Evolutionary conservation across 2,888 invertebrate genomes (phyloP).

Genomic region (Atrina japonica): DNA sequence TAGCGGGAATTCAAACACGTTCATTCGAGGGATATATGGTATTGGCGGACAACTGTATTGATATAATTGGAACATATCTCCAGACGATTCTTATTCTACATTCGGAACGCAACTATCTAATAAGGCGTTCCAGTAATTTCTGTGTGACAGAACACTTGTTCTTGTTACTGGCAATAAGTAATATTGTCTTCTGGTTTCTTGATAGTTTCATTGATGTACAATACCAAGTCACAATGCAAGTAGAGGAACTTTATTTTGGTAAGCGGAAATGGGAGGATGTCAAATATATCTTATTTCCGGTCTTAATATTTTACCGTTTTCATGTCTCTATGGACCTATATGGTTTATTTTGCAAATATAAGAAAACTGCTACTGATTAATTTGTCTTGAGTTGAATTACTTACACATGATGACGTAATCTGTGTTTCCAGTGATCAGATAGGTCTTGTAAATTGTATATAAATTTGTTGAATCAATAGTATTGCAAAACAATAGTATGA

Average conservation of each 20-base stretch:
- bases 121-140: background rate
- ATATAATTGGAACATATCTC: conserved; percentile 10
- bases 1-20: conserved; percentile 3
- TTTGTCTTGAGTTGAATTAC: background rate
- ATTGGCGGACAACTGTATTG: background rate
- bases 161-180: conserved; percentile 13
- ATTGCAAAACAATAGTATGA: too few species aligned
- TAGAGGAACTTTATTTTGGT: background rate
- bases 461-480: too few species aligned
- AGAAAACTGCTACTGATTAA: background rate
- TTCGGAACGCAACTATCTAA: background rate
- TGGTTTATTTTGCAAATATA: conserved; percentile 18
- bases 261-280: conserved; percentile 6
- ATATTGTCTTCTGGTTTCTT: conserved; percentile 9
- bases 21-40: background rate
- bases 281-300: conserved; percentile 11
- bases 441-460: too few species aligned
- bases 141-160: conserved; percentile 10
- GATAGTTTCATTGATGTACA: conserved; percentile 22
- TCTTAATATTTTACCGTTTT: conserved; percentile 26
- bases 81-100: conserved; percentile 15
- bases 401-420: too few species aligned
- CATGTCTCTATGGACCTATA: conserved; percentile 22
- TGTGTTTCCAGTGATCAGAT: too few species aligned
- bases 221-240: background rate